These are phyloP conservation scores for Dipodomys merriami DNA, from an alignment of 2,113 vertebrate genomes.

Conservation along the genomic window DNA sequence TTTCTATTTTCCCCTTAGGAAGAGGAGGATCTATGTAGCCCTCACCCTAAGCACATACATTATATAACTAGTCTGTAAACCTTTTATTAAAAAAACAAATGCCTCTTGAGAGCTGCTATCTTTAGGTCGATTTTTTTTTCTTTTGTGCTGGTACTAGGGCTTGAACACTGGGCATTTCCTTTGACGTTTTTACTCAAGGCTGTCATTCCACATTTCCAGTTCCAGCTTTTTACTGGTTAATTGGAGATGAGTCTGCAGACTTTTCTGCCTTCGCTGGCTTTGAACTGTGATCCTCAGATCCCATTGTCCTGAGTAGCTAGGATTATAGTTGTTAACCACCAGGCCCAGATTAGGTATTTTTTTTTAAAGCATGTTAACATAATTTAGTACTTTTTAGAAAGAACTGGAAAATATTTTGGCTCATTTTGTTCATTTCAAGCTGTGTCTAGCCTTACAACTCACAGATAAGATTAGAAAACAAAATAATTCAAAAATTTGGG, in stretches of 20 bases:
- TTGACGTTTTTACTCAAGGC: no score
- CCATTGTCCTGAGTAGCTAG: no score
- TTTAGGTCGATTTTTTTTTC: not conserved
- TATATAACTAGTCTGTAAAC: conserved; percentile 11
- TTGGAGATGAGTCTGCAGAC: no score
- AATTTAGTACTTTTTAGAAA: conserved; percentile 27
- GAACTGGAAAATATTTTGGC: conserved; percentile 21
- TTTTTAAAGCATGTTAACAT: not conserved
- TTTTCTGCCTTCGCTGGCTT: no score
- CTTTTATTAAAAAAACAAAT: conserved; percentile 12
- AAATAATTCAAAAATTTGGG: not conserved
- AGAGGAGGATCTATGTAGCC: conserved; percentile 44
- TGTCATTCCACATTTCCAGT: no score
- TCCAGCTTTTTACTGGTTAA: no score
- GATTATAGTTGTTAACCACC: no score
- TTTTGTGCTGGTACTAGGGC: no score
- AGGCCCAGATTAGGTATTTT: not conserved
- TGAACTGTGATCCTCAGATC: no score
- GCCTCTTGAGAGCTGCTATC: not conserved
- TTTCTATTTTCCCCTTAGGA: not conserved
- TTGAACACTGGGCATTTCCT: no score
- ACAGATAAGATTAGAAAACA: not conserved
- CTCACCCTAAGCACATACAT: not conserved
- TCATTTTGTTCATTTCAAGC: not conserved
- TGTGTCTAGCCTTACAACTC: not conserved